Percentiles rank a stretch among this genome's conserved stretches.
phyloP scores from a whole-genome alignment of 2,113 vertebrate genomes.

The Petromus typicus region DNA sequence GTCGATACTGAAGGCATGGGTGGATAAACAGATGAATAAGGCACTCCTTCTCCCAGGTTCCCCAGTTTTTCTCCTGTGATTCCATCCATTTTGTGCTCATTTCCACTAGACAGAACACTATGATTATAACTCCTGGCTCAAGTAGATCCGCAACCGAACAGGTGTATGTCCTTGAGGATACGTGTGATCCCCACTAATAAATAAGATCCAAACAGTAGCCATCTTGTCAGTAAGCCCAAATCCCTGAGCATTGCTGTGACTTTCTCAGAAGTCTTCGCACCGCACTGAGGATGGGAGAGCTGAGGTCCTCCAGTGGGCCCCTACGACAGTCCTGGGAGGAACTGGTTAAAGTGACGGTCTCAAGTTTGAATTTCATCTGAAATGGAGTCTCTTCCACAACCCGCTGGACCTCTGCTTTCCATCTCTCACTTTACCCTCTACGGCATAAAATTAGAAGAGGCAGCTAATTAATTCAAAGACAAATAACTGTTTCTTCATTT shows the following conservation, averaged over 20 bases:
- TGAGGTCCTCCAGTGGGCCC: not conserved
- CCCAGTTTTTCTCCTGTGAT: not conserved
- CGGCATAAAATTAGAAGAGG: slow-evolving; percentile 18
- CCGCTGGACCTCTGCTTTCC: not conserved
- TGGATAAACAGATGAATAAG: not conserved
- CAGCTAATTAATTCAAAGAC: slow-evolving; percentile 16
- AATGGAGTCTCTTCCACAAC: not conserved
- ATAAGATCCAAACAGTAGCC: not conserved
- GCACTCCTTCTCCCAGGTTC: not conserved
- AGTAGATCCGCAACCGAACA: not conserved
- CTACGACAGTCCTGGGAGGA: not conserved
- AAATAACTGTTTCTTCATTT: not conserved
- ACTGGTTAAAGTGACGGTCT: not conserved
- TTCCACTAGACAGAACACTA: not conserved
- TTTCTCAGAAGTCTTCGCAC: not conserved
- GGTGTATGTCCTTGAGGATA: not conserved
- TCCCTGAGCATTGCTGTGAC: not conserved
- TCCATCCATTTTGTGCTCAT: not conserved
- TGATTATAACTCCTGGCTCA: not conserved
- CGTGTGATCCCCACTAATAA: not conserved
- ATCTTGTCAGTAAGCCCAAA: not conserved
- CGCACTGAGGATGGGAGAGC: not conserved
- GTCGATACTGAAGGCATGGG: not conserved
- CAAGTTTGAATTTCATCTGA: not conserved
- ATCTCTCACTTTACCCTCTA: not conserved